Percentiles rank a stretch among this genome's conserved stretches.
These are phyloP conservation scores for Didymodactylos carnosus DNA, from an alignment of 2,888 invertebrate species.

Conservation along the genomic window DNA sequence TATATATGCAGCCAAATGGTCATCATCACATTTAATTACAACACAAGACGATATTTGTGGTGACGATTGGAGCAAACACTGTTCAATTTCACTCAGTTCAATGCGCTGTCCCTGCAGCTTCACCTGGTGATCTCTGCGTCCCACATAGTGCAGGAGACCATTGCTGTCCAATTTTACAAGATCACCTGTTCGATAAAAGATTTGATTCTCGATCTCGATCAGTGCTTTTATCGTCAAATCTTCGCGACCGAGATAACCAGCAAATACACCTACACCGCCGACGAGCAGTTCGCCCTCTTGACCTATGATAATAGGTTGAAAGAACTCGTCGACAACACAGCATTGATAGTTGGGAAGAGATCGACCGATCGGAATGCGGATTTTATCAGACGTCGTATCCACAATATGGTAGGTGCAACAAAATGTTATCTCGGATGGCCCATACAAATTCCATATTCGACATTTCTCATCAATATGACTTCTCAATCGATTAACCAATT, in stretches of 20 bases:
- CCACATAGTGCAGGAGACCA: not conserved
- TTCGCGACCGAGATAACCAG: not conserved
- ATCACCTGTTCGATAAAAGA: not conserved
- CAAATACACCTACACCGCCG: not conserved
- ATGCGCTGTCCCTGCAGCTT: not conserved
- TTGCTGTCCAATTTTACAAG: not conserved
- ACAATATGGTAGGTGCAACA: not conserved
- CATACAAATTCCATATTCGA: not conserved
- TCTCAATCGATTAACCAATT: not conserved
- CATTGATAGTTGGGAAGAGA: not conserved
- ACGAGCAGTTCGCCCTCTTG: not conserved
- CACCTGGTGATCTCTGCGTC: not conserved
- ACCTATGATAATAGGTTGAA: not conserved
- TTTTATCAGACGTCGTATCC: not conserved
- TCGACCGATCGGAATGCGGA: not conserved
- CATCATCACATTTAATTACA: not conserved
- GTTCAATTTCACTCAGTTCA: not conserved
- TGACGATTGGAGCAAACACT: not conserved
- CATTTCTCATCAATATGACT: not conserved
- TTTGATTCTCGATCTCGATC: not conserved
- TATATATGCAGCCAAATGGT: not conserved
- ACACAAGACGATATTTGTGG: not conserved
- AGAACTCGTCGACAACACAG: not conserved
- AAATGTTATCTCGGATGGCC: not conserved
- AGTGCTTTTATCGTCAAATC: not conserved